phyloP scores from a whole-genome alignment of 1,140 invertebrate genomes.

The Eulimnadia texana region DNA sequence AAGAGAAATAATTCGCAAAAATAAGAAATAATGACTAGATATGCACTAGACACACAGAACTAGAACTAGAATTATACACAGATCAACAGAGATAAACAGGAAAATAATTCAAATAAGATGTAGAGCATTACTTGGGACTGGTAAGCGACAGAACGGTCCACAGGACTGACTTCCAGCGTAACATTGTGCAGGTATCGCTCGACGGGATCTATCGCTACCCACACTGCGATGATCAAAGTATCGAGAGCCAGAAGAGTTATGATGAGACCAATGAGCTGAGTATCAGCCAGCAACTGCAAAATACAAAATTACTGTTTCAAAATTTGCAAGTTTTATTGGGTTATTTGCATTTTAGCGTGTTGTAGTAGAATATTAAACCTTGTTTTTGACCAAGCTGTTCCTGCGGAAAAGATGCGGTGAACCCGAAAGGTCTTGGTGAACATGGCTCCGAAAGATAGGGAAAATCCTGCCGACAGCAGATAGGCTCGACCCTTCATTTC shows the following conservation, averaged over 20 bases:
- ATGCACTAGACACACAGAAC: no score
- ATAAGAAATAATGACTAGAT: no score
- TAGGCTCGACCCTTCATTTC: constrained; percentile 59
- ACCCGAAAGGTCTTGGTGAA: constrained; percentile 79
- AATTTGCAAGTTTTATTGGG: constrained; percentile 4
- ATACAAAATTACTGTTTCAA: not conserved
- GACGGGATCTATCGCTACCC: constrained; percentile 71
- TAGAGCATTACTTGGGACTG: constrained; percentile 78
- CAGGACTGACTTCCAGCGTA: constrained; percentile 56
- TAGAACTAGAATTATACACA: no score
- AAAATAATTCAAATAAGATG: no score
- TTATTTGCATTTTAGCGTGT: no score
- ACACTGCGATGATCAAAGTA: constrained; percentile 57
- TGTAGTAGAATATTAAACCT: constrained; percentile 36
- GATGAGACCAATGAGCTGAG: constrained; percentile 62
- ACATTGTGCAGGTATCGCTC: constrained; percentile 66
- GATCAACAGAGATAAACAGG: no score
- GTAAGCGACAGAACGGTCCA: constrained; percentile 63
- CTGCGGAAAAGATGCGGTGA: constrained; percentile 65
- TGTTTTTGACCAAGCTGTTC: constrained; percentile 46
- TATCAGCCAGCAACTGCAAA: constrained; percentile 59
- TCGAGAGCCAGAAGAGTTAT: constrained; percentile 61
- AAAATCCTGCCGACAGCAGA: constrained; percentile 71
- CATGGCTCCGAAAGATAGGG: constrained; percentile 74
- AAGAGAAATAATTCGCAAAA: no score